phyloP scores from a whole-genome alignment of 2,888 invertebrate species.

The Philereme transversata region DNA sequence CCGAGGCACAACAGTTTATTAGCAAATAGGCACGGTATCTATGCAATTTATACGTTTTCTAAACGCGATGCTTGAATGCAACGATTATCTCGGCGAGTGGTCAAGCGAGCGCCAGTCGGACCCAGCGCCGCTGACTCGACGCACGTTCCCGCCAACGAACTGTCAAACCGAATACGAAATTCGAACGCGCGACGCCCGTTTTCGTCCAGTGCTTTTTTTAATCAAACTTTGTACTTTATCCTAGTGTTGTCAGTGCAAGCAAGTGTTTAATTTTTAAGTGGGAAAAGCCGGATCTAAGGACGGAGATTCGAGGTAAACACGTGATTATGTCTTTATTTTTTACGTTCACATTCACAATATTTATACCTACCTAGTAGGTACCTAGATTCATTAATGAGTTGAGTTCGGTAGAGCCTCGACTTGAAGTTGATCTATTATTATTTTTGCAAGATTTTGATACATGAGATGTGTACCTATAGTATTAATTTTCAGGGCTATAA shows the following conservation, averaged over 20 bases:
- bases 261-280: conserved; percentile 45
- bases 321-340: conserved; percentile 52
- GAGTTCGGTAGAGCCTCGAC: neutral
- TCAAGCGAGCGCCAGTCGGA: conserved; percentile 55
- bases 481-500: too few relatives aligned
- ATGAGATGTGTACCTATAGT: neutral
- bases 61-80: conserved; percentile 65
- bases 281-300: conserved; percentile 49
- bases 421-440: conserved; percentile 5
- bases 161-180: conserved; percentile 45
- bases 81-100: conserved; percentile 52
- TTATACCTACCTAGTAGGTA: conserved; percentile 40
- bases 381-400: conserved; percentile 37
- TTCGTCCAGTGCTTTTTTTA: conserved; percentile 36
- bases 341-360: conserved; percentile 42
- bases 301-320: conserved; percentile 54
- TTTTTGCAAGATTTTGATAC: neutral
- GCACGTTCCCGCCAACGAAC: conserved; percentile 51
- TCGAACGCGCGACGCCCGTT: conserved; percentile 48
- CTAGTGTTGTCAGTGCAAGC: conserved; percentile 49
- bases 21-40: conserved; percentile 59
- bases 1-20: conserved; percentile 27
- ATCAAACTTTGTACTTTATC: conserved; percentile 41
- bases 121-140: conserved; percentile 51
- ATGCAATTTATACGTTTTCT: conserved; percentile 77